These are phyloP conservation scores for Nylanderia fulva DNA, from an alignment of 1,140 invertebrate genomes.

Conservation along the genomic window DNA sequence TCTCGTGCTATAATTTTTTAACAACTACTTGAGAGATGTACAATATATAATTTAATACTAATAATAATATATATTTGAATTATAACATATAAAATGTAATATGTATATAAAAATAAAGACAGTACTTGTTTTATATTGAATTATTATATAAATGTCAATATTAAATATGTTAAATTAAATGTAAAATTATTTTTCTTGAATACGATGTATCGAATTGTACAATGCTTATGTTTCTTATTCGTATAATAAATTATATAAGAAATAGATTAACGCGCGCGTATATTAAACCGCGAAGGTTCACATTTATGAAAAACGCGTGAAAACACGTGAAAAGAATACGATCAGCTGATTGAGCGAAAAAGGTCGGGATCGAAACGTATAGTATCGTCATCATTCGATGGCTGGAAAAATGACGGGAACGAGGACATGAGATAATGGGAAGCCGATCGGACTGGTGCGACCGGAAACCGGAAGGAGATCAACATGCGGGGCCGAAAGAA, in stretches of 20 bases:
- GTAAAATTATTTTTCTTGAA: constrained; percentile 1
- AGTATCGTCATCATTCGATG: not conserved
- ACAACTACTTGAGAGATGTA: not conserved
- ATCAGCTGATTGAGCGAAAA: not conserved
- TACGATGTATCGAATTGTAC: not conserved
- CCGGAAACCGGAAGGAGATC: constrained; percentile 66
- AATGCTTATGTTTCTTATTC: constrained; percentile 20
- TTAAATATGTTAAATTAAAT: not conserved
- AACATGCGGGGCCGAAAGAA: constrained; percentile 49
- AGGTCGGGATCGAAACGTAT: not conserved
- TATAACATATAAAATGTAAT: not conserved
- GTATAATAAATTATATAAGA: not conserved
- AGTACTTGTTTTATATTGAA: no score
- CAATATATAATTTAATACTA: not conserved
- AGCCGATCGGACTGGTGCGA: not conserved
- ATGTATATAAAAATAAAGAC: not conserved
- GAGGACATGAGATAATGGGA: constrained; percentile 19
- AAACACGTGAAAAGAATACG: not conserved
- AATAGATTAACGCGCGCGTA: not conserved
- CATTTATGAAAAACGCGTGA: not conserved
- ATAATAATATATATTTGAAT: not conserved
- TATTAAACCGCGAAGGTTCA: constrained; percentile 15
- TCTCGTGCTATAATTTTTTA: not conserved
- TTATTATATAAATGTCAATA: no score
- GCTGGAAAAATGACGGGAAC: constrained; percentile 2